Conservation (phyloP, 2,888 invertebrate species). For the Acleris holmiana region DNA sequence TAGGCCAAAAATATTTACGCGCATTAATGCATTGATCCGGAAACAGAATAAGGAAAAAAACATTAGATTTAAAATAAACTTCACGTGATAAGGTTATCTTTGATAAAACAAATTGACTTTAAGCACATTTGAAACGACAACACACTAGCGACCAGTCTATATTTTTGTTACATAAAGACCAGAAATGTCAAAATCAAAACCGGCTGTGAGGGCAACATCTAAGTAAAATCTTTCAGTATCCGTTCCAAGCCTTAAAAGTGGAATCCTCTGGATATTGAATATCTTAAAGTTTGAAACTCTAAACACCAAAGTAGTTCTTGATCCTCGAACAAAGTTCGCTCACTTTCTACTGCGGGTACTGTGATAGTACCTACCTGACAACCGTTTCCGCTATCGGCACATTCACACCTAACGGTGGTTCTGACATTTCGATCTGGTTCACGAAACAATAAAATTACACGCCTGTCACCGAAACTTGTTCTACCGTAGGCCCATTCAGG, state of each 20-base stretch:
- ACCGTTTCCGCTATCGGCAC: conserved; percentile 68
- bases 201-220: too few relatives aligned
- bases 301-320: neutral
- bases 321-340: conserved; percentile 16
- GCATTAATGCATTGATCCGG: neutral
- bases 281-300: too few relatives aligned
- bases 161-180: too few relatives aligned
- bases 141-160: too few relatives aligned
- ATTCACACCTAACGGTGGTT: conserved; percentile 76
- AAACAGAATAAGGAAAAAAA: neutral
- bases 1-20: neutral
- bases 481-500: conserved; percentile 57
- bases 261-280: too few relatives aligned
- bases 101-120: too few relatives aligned
- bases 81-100: neutral
- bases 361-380: conserved; percentile 51
- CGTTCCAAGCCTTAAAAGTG: too few relatives aligned
- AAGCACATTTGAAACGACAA: too few relatives aligned
- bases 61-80: neutral
- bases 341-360: conserved; percentile 24
- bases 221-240: neutral
- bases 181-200: too few relatives aligned
- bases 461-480: conserved; percentile 62
- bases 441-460: conserved; percentile 75
- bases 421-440: conserved; percentile 74